Evolutionary conservation across 2,113 vertebrate species (phyloP).

Genomic region (Scomber colias): DNA sequence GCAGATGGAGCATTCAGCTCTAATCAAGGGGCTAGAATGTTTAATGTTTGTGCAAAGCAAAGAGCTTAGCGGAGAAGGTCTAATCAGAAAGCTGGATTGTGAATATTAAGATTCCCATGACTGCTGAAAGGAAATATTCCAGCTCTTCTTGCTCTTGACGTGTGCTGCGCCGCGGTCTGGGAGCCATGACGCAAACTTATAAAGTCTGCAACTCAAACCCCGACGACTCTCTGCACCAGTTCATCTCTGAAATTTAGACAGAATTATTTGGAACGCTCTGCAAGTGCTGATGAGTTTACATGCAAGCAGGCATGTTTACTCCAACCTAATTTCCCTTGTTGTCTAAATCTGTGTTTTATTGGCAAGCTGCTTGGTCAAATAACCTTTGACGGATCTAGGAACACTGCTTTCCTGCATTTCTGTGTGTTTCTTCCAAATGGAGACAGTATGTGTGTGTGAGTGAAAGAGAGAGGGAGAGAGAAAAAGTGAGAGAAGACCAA

Average conservation of each 20-base stretch:
- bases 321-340: conserved; percentile 59
- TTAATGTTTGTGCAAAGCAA: conserved; percentile 31
- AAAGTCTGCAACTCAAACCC: conserved; percentile 33
- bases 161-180: conserved; percentile 39
- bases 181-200: conserved; percentile 64
- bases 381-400: conserved; percentile 58
- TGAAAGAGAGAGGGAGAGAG: too few relatives aligned
- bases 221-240: conserved; percentile 33
- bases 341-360: conserved; percentile 49
- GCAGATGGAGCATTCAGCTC: conserved; percentile 29
- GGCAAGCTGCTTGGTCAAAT: conserved; percentile 57
- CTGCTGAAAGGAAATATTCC: conserved; percentile 58
- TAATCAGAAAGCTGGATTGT: conserved; percentile 55
- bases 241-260: conserved; percentile 51
- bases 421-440: conserved; percentile 16
- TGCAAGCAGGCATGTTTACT: conserved; percentile 70
- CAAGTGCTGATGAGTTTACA: conserved; percentile 71
- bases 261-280: conserved; percentile 53
- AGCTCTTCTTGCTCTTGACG: conserved; percentile 55
- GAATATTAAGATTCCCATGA: conserved; percentile 74
- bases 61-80: conserved; percentile 27
- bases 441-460: conserved; percentile 3
- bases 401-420: conserved; percentile 38
- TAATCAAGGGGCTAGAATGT: conserved; percentile 44
- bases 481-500: not conserved